phyloP scores from a whole-genome alignment of 1,140 invertebrate genomes.

The Drosophila bocki region DNA sequence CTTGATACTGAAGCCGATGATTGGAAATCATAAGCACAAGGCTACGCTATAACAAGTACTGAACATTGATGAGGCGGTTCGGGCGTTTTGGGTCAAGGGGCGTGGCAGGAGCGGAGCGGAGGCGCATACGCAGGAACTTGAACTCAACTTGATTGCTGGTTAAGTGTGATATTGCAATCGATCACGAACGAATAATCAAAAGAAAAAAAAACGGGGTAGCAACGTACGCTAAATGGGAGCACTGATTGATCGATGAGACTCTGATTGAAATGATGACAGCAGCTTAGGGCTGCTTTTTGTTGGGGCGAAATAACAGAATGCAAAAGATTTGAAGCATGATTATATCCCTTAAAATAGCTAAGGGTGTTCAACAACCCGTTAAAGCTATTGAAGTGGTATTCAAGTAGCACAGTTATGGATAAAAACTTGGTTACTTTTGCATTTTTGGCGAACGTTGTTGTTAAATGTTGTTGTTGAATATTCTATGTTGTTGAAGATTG shows the following conservation, averaged over 20 bases:
- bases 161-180: slow-evolving; percentile 40
- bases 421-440: not conserved
- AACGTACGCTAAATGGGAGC: slow-evolving; percentile 58
- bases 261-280: slow-evolving; percentile 58
- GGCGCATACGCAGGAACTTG: slow-evolving; percentile 31
- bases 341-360: not conserved
- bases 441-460: not conserved
- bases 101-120: slow-evolving; percentile 35
- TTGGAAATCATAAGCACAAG: slow-evolving; percentile 51
- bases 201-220: slow-evolving; percentile 9
- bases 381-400: not conserved
- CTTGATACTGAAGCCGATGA: slow-evolving; percentile 34
- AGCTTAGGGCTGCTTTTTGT: slow-evolving; percentile 18
- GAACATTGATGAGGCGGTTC: slow-evolving; percentile 29
- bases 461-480: not conserved
- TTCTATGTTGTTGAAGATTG: not conserved
- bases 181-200: slow-evolving; percentile 47
- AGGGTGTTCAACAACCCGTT: slow-evolving; percentile 12
- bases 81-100: slow-evolving; percentile 24
- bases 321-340: slow-evolving; percentile 24
- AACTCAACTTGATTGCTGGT: slow-evolving; percentile 67
- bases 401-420: not conserved
- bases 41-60: slow-evolving; percentile 30
- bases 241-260: slow-evolving; percentile 69
- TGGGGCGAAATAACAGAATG: slow-evolving; percentile 28